Conservation (phyloP, 1,140 invertebrate species). For the Mycetomoellerius zeteki region DNA sequence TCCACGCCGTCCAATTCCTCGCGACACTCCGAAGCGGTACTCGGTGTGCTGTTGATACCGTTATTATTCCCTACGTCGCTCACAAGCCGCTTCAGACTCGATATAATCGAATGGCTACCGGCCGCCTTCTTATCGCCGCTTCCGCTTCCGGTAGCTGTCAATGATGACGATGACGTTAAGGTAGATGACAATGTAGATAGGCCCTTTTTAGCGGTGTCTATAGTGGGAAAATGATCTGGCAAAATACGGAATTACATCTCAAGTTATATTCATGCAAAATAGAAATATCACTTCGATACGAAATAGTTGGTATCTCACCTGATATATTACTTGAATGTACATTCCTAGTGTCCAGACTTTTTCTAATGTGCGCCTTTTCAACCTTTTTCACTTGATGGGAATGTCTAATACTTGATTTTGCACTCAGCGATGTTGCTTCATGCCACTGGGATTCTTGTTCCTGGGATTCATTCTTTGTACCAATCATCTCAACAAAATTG, state of each 20-base stretch:
- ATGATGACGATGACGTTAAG: slow-evolving; percentile 66
- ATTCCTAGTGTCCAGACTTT: slow-evolving; percentile 80
- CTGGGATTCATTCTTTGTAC: slow-evolving; percentile 74
- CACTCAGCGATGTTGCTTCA: slow-evolving; percentile 70
- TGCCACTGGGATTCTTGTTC: slow-evolving; percentile 78
- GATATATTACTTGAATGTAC: slow-evolving; percentile 67
- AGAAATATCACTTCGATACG: background rate
- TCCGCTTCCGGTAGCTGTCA: slow-evolving; percentile 54
- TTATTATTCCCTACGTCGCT: slow-evolving; percentile 77
- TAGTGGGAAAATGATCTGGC: slow-evolving; percentile 46
- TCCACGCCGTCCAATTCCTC: slow-evolving; percentile 89
- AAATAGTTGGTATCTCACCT: slow-evolving; percentile 2
- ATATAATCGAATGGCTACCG: slow-evolving; percentile 77
- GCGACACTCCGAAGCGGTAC: slow-evolving; percentile 78
- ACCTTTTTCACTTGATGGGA: slow-evolving; percentile 78
- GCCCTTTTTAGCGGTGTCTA: slow-evolving; percentile 69
- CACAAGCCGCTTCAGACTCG: slow-evolving; percentile 82
- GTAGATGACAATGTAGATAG: slow-evolving; percentile 65
- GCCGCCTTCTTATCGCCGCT: slow-evolving; percentile 78
- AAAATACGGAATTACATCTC: background rate
- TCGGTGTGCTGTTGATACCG: slow-evolving; percentile 76
- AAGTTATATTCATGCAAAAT: background rate
- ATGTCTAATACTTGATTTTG: slow-evolving; percentile 71
- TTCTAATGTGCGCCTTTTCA: slow-evolving; percentile 81
- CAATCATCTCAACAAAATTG: slow-evolving; percentile 95